Base-by-base conservation (phyloP, 92 coral and sea anemone species). In the Epizoanthus rinbou region DNA sequence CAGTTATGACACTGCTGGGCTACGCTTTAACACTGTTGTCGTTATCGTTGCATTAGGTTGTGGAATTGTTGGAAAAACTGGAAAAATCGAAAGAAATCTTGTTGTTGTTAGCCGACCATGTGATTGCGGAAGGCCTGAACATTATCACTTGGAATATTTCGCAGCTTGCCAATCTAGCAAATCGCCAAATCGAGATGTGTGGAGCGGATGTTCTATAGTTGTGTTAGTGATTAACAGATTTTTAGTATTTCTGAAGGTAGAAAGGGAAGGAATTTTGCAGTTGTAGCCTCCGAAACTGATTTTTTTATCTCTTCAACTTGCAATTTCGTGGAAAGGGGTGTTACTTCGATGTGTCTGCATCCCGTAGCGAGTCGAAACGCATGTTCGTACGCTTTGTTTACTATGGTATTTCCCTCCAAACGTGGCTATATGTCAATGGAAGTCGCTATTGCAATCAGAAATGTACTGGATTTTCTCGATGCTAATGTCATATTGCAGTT, bases 271-370 rank as follows among this genome's bases (percentile, higher is more conserved):
- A 50, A 50, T 50, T 50, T 10, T 50, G 54, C 16, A 10, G 54
- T 50, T 50, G 1, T 50, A 50, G 54, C 54, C 54, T 10, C 7
- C 54, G 15, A 50, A 50, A 50, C 54, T 50, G 15, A 10, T 6
- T 10, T 76, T 43, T 43, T 43, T 6, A 43, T 43, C 50, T 50
- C 14, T 50, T 50, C 14, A 50, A 50, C 54, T 50, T 10, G 54
- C 15, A 50, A 43, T 68, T 68, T 68, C 22, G 73, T n/a, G 24
- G 82, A 62, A 78, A 78, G 82, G 82, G 82, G 82, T 78, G 82
- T 78, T 59, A 45, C 70, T 76, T 74, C 63, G 80, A 4, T 21
- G 17, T 28, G 58, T 6, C 37, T 69, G 15, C 69, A 78, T 60
- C 82, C 82, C 57, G 81, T 58, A 76, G 69, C 69, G 64, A 56